phyloP scores from a whole-genome alignment of 2,113 vertebrate species.

The Pionites leucogaster region DNA sequence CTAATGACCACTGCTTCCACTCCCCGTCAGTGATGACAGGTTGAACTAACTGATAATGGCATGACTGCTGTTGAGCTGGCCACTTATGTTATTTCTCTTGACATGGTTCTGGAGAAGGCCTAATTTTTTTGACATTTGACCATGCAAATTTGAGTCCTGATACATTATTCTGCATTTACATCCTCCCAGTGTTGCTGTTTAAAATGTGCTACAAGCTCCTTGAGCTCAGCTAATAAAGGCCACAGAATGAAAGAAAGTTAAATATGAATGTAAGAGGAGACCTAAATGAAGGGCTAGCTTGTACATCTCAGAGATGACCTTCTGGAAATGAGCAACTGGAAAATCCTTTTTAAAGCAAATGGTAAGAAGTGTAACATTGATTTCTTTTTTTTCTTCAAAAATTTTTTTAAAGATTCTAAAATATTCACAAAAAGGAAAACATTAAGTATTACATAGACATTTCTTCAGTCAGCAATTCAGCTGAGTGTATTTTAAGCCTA shows the following conservation, averaged over 20 bases:
- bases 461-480: conserved; percentile 48
- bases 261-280: conserved; percentile 85
- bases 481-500: conserved; percentile 46
- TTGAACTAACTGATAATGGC: conserved; percentile 95
- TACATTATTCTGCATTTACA: conserved; percentile 99
- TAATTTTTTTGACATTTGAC: conserved; percentile 99
- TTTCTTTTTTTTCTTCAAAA: conserved; percentile 9
- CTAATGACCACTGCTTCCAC: conserved; percentile 94
- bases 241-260: conserved; percentile 80
- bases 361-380: conserved; percentile 42
- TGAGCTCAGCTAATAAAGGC: conserved; percentile 88
- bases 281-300: conserved; percentile 77
- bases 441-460: conserved; percentile 58
- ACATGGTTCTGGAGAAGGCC: conserved; percentile 96
- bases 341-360: conserved; percentile 68
- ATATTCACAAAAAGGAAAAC: conserved; percentile 58
- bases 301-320: conserved; percentile 76
- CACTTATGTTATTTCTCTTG: conserved; percentile 96
- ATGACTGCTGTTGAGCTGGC: conserved; percentile 89
- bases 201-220: conserved; percentile 86
- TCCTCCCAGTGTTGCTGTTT: conserved; percentile 87
- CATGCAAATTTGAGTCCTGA: conserved; percentile 98
- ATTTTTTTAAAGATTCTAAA: conserved; percentile 53
- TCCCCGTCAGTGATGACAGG: conserved; percentile 92
- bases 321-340: conserved; percentile 64